Evolutionary conservation across 2,888 invertebrate species (phyloP), one percentile per base, ranked within the genome.

Genomic region (Limnephilus rhombicus): DNA sequence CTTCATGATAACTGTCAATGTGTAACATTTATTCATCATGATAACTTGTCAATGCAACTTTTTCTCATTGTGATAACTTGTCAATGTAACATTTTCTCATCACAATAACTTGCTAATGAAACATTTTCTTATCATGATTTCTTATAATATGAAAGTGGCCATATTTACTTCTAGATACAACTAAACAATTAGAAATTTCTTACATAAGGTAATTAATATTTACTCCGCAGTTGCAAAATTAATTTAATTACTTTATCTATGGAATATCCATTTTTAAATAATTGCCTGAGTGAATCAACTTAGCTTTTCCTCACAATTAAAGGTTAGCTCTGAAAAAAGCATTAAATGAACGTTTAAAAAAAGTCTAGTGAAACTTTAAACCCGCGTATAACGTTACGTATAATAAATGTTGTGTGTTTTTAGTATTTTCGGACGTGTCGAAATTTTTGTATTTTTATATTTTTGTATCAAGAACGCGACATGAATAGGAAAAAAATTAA

Each of bases 371-470:
- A 31, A 81, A 83, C 31, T 34, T 31, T 34, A 31, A 83, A 18
- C 37, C 41, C 34, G 83, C 83, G 83, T 83, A 83, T 34, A 18
- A 34, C 18, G 29, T 86, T 86, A 53, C n/a, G 4, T 41, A n/a
- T 86, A 86, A n/a, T 31, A n/a, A 29, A 24, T 24, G 24, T 45
- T 31, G 49, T 86, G 86, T 86, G 86, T 86, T 29, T 86, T 86
- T 86, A n/a, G 29, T 37, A 45, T 45, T 86, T 53, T 86, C 29
- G 41, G 49, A 45, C 15, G 53, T 86, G 37, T 86, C 49, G 86
- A 86, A 86, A 86, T 86, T 86, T 86, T 86, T 86, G 53, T 86
- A 86, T 86, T 86, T 86, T 86, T 86, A 86, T 86, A 86, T 86
- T 86, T 86, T 86, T 86, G 86, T 86, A 86, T 86, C 49, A 41